Conservation (phyloP, 2,797 vertebrate genomes). For the Trematomus bernacchii region DNA sequence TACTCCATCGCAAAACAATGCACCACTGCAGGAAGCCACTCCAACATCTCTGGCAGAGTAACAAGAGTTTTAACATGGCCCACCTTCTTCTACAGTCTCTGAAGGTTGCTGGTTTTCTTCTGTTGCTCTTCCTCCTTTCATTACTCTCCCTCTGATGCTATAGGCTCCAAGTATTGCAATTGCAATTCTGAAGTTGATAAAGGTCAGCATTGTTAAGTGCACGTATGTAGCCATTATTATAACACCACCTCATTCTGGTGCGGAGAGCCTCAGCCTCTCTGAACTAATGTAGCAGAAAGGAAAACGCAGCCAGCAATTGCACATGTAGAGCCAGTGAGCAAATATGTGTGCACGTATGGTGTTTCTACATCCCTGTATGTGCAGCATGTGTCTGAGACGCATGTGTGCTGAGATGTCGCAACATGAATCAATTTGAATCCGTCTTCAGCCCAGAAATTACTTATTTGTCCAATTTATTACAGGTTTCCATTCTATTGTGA, state of each 20-base stretch:
- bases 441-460: conserved; percentile 78
- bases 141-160: conserved; percentile 26
- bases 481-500: conserved; percentile 68
- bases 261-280: conserved; percentile 14
- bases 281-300: conserved; percentile 33
- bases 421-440: conserved; percentile 79
- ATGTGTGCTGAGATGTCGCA: conserved; percentile 44
- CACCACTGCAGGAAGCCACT: conserved; percentile 11
- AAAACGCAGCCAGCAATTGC: conserved; percentile 35
- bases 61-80: conserved; percentile 28
- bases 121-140: conserved; percentile 10
- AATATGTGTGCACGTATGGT: conserved; percentile 5
- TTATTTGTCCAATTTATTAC: conserved; percentile 84
- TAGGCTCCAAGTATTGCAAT: conserved; percentile 56
- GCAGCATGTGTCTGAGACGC: conserved; percentile 33
- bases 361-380: conserved; percentile 19
- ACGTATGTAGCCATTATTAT: conserved; percentile 53
- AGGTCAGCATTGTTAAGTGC: conserved; percentile 70
- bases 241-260: conserved; percentile 19
- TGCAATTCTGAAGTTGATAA: conserved; percentile 53
- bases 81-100: conserved; percentile 22
- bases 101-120: conserved; percentile 20
- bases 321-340: conserved; percentile 16
- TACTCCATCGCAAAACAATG: conserved; percentile 30
- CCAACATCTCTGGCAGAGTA: conserved; percentile 36